These are phyloP conservation scores for Pegoplata infirma DNA, from an alignment of 2,888 invertebrate species.

Conservation along the genomic window DNA sequence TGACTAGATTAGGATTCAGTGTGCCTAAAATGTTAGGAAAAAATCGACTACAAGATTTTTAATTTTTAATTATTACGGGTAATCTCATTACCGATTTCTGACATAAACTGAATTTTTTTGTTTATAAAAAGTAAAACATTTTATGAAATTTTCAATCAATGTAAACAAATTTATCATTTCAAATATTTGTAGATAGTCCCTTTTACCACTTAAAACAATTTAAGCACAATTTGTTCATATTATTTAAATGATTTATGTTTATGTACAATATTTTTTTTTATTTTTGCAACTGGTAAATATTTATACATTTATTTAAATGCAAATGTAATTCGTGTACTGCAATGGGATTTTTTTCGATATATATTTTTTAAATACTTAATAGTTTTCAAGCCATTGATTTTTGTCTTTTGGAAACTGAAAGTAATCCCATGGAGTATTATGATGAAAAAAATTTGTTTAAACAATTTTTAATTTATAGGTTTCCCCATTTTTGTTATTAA, in stretches of 20 bases:
- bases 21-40: too few relatives aligned
- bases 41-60: too few relatives aligned
- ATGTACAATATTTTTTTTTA: slow-evolving; percentile 25
- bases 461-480: not conserved
- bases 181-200: slow-evolving; percentile 7
- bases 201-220: too few relatives aligned
- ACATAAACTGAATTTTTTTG: too few relatives aligned
- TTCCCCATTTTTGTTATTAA: too few relatives aligned
- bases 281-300: slow-evolving; percentile 52
- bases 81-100: too few relatives aligned
- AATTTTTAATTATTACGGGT: too few relatives aligned
- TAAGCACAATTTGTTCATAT: not conserved
- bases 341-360: not conserved
- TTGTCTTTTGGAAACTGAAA: slow-evolving; percentile 45
- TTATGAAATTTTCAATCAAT: too few relatives aligned
- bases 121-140: too few relatives aligned
- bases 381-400: slow-evolving; percentile 45
- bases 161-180: too few relatives aligned
- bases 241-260: slow-evolving; percentile 41
- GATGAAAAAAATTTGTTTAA: not conserved
- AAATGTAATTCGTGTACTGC: slow-evolving; percentile 26
- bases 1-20: too few relatives aligned
- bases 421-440: slow-evolving; percentile 28
- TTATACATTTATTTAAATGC: slow-evolving; percentile 56
- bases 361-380: slow-evolving; percentile 19